Percentiles rank a stretch among this genome's conserved stretches.
Evolutionary conservation across 2,888 invertebrate genomes (phyloP).

Genomic region (Nebria brevicollis): DNA sequence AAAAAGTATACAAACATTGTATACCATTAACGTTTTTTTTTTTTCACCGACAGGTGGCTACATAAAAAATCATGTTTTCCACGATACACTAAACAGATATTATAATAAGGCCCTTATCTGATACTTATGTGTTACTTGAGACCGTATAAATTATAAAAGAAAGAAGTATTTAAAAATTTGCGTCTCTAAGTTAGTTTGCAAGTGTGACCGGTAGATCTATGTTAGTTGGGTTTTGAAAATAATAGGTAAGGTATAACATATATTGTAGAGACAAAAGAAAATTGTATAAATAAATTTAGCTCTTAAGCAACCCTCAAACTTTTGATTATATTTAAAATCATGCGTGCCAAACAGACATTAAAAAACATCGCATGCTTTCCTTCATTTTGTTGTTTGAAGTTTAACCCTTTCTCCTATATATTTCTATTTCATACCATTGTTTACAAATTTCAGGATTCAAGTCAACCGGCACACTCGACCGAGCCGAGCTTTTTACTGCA

Average conservation of each 20-base stretch:
- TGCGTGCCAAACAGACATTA: conserved; percentile 62
- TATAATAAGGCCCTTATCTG: conserved; percentile 35
- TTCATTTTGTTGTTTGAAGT: conserved; percentile 56
- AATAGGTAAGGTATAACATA: background rate
- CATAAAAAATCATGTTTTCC: background rate
- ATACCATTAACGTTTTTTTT: background rate
- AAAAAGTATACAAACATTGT: conserved; percentile 2
- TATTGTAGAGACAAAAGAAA: background rate
- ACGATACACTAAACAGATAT: conserved; percentile 32
- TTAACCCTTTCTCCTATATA: conserved; percentile 44
- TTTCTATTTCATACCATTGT: conserved; percentile 23
- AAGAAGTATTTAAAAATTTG: background rate
- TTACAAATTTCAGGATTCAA: background rate
- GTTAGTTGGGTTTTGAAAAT: no score
- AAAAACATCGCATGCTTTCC: conserved; percentile 59
- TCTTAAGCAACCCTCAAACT: conserved; percentile 28
- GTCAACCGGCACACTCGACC: background rate
- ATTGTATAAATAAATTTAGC: conserved; percentile 16
- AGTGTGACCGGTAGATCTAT: no score
- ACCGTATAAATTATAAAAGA: background rate
- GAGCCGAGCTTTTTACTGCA: background rate
- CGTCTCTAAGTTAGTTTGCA: no score
- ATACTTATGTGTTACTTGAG: background rate
- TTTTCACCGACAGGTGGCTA: background rate
- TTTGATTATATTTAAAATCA: conserved; percentile 59